phyloP scores from a whole-genome alignment of 2,888 invertebrate species.

The Itoplectis maculator region DNA sequence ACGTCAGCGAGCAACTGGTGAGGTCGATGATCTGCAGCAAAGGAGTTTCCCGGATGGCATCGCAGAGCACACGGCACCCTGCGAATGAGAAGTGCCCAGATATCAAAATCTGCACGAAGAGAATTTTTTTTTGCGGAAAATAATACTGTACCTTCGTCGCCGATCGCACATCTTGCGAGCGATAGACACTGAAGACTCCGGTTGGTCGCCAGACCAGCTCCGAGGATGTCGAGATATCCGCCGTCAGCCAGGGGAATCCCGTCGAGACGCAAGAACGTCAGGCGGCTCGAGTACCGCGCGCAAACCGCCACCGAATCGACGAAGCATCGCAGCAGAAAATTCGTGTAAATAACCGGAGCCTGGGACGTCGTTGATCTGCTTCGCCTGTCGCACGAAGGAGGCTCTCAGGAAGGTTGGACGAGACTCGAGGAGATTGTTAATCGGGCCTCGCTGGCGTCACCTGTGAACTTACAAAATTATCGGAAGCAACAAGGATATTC shows the following conservation, averaged over 20 bases:
- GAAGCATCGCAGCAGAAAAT: slow-evolving; percentile 73
- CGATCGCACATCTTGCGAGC: slow-evolving; percentile 70
- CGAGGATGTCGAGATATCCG: slow-evolving; percentile 72
- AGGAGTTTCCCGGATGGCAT: slow-evolving; percentile 62
- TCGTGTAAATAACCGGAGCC: slow-evolving; percentile 72
- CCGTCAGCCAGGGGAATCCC: slow-evolving; percentile 72
- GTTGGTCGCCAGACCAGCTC: slow-evolving; percentile 69
- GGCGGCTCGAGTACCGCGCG: slow-evolving; percentile 63
- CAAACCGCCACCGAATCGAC: slow-evolving; percentile 72
- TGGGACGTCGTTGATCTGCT: slow-evolving; percentile 19
- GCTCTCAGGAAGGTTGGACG: slow-evolving; percentile 18
- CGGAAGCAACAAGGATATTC: not conserved
- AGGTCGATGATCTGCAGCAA: slow-evolving; percentile 68
- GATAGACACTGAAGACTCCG: slow-evolving; percentile 69
- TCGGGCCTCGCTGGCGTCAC: not conserved
- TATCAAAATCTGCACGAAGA: not conserved
- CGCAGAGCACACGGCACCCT: slow-evolving; percentile 73
- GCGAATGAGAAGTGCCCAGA: too few relatives aligned
- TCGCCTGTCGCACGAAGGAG: slow-evolving; percentile 29
- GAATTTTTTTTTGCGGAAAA: not conserved
- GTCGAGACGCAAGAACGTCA: slow-evolving; percentile 71
- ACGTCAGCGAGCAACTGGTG: slow-evolving; percentile 71
- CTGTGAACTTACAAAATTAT: slow-evolving; percentile 27
- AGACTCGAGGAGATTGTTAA: slow-evolving; percentile 1
- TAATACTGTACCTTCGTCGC: slow-evolving; percentile 69